Percentiles rank a stretch among this genome's conserved stretches.
Conservation (phyloP, 1,140 invertebrate species). For the Pseudomyrmex dendroicus region DNA sequence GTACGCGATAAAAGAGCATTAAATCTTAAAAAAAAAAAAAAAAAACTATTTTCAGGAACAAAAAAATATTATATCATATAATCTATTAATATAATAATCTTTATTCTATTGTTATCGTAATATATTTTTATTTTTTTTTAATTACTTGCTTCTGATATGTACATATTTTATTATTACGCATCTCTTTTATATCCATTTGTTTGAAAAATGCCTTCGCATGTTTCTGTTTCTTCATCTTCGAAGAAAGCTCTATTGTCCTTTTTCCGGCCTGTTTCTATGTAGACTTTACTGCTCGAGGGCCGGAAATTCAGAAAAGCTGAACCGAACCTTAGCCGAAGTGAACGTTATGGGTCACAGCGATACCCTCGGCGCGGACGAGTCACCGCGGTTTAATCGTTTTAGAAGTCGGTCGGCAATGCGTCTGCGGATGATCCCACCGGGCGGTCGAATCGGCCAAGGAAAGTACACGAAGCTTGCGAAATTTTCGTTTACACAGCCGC, state of each 20-base stretch:
- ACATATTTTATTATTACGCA: background rate
- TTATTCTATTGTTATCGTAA: background rate
- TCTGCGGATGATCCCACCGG: constrained; percentile 52
- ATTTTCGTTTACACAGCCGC: constrained; percentile 85
- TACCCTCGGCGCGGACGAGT: constrained; percentile 14
- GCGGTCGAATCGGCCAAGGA: constrained; percentile 72
- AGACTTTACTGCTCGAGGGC: background rate
- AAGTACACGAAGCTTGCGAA: constrained; percentile 84
- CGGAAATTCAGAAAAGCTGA: constrained; percentile 34
- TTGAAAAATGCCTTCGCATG: background rate
- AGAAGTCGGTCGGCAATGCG: constrained; percentile 67
- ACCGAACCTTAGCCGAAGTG: background rate
- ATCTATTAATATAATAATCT: too few relatives aligned
- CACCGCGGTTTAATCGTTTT: constrained; percentile 82
- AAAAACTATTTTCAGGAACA: background rate
- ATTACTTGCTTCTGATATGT: background rate
- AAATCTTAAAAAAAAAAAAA: background rate
- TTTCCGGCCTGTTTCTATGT: constrained; percentile 2
- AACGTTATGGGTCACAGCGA: background rate
- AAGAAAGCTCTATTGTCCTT: constrained; percentile 3
- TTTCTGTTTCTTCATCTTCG: constrained; percentile 1
- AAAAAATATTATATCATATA: too few relatives aligned
- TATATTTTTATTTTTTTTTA: background rate
- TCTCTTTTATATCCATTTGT: background rate
- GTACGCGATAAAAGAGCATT: background rate